Evolutionary conservation across 2,888 invertebrate genomes (phyloP).

Genomic region (Cryptops parisi): DNA sequence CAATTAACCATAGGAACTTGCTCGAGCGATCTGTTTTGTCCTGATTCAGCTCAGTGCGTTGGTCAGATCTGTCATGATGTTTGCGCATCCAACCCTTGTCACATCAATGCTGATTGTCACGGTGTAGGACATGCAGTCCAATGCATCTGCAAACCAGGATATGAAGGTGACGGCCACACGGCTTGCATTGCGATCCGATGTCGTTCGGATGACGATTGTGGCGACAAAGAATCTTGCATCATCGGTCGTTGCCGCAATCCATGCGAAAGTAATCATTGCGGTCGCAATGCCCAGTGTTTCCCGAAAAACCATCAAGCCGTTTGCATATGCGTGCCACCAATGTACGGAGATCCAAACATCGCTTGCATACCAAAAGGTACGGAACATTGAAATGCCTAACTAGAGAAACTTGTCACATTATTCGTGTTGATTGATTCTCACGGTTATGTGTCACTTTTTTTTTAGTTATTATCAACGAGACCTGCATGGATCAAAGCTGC

Average conservation of each 20-base stretch:
- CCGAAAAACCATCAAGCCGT: slow-evolving; percentile 64
- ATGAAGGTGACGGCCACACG: slow-evolving; percentile 22
- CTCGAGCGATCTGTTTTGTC: slow-evolving; percentile 53
- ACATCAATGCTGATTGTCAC: slow-evolving; percentile 59
- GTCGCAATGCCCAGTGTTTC: slow-evolving; percentile 58
- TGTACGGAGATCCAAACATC: slow-evolving; percentile 20
- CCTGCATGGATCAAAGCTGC: slow-evolving; percentile 51
- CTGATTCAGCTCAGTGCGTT: slow-evolving; percentile 64
- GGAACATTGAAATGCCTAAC: too few relatives aligned
- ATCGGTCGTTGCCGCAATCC: slow-evolving; percentile 73
- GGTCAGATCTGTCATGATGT: slow-evolving; percentile 67
- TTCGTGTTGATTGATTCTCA: too few relatives aligned
- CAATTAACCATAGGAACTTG: neutral
- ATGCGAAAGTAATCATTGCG: slow-evolving; percentile 45
- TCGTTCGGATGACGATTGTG: slow-evolving; percentile 44
- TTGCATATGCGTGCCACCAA: slow-evolving; percentile 67
- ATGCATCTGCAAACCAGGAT: slow-evolving; percentile 65
- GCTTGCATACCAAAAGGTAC: slow-evolving; percentile 16
- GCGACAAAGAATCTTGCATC: slow-evolving; percentile 73
- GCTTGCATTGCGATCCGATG: slow-evolving; percentile 16
- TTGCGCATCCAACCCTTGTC: slow-evolving; percentile 56
- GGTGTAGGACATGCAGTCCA: slow-evolving; percentile 59
- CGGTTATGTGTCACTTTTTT: too few relatives aligned
- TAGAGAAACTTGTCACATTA: too few relatives aligned
- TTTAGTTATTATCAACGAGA: slow-evolving; percentile 58